A percentile compares a stretch with the other conserved stretches of the same genome.
phyloP scores from a whole-genome alignment of 2,113 vertebrate genomes.

The Chunga burmeisteri region DNA sequence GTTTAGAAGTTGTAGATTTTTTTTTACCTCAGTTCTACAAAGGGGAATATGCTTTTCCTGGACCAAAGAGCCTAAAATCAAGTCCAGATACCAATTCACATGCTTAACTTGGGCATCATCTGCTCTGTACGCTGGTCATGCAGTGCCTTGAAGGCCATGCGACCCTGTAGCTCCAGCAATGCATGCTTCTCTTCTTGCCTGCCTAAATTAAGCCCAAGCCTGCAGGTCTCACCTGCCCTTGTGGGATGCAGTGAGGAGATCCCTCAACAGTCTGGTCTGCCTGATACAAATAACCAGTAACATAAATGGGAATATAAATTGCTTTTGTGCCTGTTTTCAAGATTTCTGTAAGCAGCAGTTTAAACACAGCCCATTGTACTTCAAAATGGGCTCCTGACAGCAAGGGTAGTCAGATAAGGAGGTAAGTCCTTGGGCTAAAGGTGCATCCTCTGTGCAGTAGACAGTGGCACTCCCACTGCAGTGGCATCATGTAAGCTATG shows the following conservation, averaged over 20 bases:
- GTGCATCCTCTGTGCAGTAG: background rate
- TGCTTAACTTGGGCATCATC: background rate
- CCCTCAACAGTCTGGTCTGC: background rate
- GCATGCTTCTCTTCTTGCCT: background rate
- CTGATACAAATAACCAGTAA: background rate
- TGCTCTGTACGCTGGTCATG: background rate
- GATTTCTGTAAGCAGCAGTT: background rate
- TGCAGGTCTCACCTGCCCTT: background rate
- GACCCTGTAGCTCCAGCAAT: background rate
- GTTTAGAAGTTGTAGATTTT: background rate
- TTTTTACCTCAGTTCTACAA: background rate
- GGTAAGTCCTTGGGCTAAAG: background rate
- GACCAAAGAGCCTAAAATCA: background rate
- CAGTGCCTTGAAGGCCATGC: background rate
- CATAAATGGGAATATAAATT: background rate
- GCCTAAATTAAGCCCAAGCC: background rate
- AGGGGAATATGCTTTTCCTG: background rate
- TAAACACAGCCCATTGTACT: background rate
- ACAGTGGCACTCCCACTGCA: background rate
- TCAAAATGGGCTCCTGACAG: background rate
- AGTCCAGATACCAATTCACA: background rate
- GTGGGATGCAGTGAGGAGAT: background rate
- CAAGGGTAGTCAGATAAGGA: background rate
- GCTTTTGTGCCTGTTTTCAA: background rate
- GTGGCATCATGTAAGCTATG: rapidly evolving